Percentiles rank a stretch among this genome's conserved stretches.
Conservation (phyloP, 2,797 vertebrate genomes). For the Sphaeramia orbicularis region DNA sequence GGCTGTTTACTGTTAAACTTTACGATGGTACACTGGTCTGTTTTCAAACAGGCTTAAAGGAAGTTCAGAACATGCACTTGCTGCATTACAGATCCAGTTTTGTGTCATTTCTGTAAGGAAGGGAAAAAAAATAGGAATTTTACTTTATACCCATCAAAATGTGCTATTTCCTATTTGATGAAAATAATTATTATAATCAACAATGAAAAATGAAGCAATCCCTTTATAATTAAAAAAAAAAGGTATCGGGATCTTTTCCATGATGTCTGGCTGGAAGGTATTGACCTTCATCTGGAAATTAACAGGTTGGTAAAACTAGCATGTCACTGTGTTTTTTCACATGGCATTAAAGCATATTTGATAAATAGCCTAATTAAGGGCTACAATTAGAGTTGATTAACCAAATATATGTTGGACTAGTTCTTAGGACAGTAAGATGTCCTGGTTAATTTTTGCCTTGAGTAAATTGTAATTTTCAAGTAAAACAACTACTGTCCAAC, state of each 20-base stretch:
- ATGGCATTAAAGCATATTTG: constrained; percentile 23
- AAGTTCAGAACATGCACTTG: constrained; percentile 21
- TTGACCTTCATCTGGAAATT: constrained; percentile 30
- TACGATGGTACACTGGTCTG: constrained; percentile 21
- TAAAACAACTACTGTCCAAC: constrained; percentile 53
- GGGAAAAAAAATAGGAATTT: constrained; percentile 14
- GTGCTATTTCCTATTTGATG: constrained; percentile 24
- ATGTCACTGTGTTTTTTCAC: constrained; percentile 32
- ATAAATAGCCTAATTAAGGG: constrained; percentile 22
- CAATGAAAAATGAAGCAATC: constrained; percentile 15
- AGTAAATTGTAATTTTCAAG: constrained; percentile 39
- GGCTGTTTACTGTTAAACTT: constrained; percentile 39
- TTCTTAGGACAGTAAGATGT: constrained; percentile 40
- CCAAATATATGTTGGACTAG: constrained; percentile 55
- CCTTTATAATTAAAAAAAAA: constrained; percentile 16
- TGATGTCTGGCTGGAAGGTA: constrained; percentile 18
- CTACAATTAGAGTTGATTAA: constrained; percentile 45
- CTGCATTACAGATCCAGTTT: constrained; percentile 23
- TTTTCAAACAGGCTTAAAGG: constrained; percentile 9
- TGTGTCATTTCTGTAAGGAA: constrained; percentile 33
- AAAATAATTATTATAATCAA: constrained; percentile 12
- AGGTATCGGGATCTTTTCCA: constrained; percentile 25
- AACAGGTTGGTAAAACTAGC: constrained; percentile 31
- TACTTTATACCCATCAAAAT: constrained; percentile 10
- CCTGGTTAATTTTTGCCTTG: constrained; percentile 22